phyloP scores from a whole-genome alignment of 2,113 vertebrate species.

The Motacilla alba region DNA sequence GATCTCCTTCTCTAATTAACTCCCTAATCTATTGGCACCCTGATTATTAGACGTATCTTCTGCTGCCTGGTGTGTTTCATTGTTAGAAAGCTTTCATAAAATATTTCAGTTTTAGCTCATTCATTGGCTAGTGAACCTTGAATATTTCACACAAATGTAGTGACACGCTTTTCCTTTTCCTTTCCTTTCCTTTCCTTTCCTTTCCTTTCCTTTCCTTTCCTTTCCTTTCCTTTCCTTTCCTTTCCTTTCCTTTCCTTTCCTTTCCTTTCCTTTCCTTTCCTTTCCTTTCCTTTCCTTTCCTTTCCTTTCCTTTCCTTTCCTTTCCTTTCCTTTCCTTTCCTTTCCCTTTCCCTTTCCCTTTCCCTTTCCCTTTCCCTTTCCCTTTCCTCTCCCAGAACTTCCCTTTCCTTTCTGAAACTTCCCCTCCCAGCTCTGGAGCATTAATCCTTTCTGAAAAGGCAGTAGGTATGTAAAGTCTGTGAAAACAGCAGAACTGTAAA shows the following conservation, averaged over 20 bases:
- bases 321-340: background rate
- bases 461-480: background rate
- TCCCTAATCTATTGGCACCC: constrained; percentile 1
- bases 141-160: background rate
- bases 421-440: background rate
- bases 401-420: background rate
- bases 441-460: background rate
- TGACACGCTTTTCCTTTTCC: background rate
- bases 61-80: background rate
- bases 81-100: background rate
- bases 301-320: background rate
- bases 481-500: background rate
- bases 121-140: background rate
- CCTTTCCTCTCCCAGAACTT: too few relatives aligned
- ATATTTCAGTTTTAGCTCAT: background rate
- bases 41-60: background rate
- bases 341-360: background rate
- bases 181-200: too few relatives aligned
- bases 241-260: background rate
- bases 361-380: background rate
- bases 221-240: too few relatives aligned
- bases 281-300: too few relatives aligned
- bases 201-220: too few relatives aligned
- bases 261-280: too few relatives aligned
- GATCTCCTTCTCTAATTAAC: constrained; percentile 2